Conservation (phyloP, 2,888 invertebrate species). For the Dolomedes plantarius region DNA sequence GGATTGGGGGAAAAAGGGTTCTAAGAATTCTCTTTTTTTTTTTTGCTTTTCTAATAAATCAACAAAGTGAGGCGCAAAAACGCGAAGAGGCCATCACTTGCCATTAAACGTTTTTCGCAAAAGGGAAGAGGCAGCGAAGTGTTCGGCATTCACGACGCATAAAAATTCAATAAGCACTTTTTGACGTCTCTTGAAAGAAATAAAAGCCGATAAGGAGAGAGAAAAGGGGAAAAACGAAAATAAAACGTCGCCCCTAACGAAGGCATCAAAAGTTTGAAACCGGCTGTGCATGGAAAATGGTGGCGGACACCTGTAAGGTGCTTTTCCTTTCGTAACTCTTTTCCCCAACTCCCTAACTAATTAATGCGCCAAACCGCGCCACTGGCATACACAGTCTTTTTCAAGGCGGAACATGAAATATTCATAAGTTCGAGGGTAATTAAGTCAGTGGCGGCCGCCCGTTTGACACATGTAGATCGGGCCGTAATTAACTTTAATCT, state of each 20-base stretch:
- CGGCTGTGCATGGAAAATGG: constrained; percentile 9
- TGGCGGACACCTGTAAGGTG: constrained; percentile 67
- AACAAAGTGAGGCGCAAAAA: background rate
- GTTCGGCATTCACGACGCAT: constrained; percentile 2
- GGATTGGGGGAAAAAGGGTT: too few relatives aligned
- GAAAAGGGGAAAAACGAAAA: constrained; percentile 28
- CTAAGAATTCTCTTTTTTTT: too few relatives aligned
- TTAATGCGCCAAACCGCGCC: constrained; percentile 47
- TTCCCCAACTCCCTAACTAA: constrained; percentile 64
- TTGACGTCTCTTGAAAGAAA: constrained; percentile 12
- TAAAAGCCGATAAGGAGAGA: constrained; percentile 5
- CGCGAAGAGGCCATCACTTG: background rate
- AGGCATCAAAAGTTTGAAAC: constrained; percentile 19
- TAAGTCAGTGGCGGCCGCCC: constrained; percentile 58
- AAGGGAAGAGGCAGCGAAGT: background rate
- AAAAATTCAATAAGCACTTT: constrained; percentile 62
- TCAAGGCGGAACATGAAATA: constrained; percentile 68
- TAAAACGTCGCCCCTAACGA: constrained; percentile 16
- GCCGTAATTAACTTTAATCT: constrained; percentile 71
- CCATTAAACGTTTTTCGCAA: background rate
- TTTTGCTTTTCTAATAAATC: too few relatives aligned
- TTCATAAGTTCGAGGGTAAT: constrained; percentile 69
- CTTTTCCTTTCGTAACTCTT: constrained; percentile 43
- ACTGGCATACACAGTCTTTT: constrained; percentile 22
- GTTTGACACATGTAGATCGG: constrained; percentile 69